phyloP scores from a whole-genome alignment of 2,797 vertebrate species.

The Hybognathus amarus region DNA sequence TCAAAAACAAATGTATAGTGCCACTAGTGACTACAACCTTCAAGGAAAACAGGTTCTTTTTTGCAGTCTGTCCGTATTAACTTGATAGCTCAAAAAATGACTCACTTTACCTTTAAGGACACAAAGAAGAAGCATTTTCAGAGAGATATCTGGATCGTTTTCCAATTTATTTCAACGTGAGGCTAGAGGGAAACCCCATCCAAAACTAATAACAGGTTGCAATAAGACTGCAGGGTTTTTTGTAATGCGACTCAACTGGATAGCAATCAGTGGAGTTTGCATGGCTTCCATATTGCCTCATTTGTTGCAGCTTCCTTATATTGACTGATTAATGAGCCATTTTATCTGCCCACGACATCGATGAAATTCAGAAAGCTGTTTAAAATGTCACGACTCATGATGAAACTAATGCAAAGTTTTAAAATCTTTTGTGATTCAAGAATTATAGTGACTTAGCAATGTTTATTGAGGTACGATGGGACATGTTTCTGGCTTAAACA shows the following conservation, averaged over 20 bases:
- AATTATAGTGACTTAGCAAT: conserved; percentile 1
- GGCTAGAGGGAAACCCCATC: conserved; percentile 25
- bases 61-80: neutral
- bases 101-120: conserved; percentile 4
- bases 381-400: neutral
- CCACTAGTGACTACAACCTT: neutral
- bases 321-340: conserved; percentile 40
- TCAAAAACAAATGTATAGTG: neutral
- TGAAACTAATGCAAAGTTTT: conserved; percentile 18
- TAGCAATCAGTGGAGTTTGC: conserved; percentile 31
- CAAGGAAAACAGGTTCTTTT: neutral
- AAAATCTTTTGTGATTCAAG: neutral
- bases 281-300: conserved; percentile 33
- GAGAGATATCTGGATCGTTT: conserved; percentile 15
- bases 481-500: conserved; percentile 6
- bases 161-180: conserved; percentile 24
- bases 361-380: conserved; percentile 17
- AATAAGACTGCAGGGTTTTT: conserved; percentile 23
- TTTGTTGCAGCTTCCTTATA: conserved; percentile 25
- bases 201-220: conserved; percentile 44
- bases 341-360: conserved; percentile 21
- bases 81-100: neutral
- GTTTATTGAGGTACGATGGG: neutral
- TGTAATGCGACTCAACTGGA: conserved; percentile 34
- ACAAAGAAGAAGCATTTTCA: conserved; percentile 19